A percentile compares a stretch with the other conserved stretches of the same genome.
Conservation (phyloP, 2,113 vertebrate genomes). For the Charadrius vociferus region DNA sequence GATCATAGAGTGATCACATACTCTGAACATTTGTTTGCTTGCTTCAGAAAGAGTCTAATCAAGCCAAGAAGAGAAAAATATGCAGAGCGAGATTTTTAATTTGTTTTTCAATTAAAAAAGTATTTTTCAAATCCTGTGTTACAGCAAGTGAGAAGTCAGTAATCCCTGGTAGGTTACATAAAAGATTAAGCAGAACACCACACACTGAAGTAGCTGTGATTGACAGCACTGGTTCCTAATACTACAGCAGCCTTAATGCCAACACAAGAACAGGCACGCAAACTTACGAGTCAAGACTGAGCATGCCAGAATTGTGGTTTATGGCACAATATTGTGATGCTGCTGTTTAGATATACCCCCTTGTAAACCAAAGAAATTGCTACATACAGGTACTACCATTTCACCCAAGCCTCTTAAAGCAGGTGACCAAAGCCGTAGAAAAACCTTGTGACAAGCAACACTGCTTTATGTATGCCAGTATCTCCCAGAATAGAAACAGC, state of each 20-base stretch:
- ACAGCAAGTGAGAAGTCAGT: not conserved
- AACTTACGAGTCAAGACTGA: not conserved
- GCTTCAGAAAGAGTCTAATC: not conserved
- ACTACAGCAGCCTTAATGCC: not conserved
- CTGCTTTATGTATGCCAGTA: not conserved
- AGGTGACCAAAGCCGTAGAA: not conserved
- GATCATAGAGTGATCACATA: not conserved
- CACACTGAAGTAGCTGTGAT: not conserved
- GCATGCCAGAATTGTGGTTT: not conserved
- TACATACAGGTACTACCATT: not conserved
- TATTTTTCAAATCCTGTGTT: not conserved
- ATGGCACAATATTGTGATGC: not conserved
- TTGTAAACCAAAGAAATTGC: not conserved
- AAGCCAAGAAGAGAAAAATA: not conserved
- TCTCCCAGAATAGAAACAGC: slow-evolving; percentile 9
- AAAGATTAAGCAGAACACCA: slow-evolving; percentile 35
- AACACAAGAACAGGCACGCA: fast-evolving
- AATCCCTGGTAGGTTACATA: slow-evolving; percentile 37
- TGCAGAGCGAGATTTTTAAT: fast-evolving
- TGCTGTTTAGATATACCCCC: not conserved
- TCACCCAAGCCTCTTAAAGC: not conserved
- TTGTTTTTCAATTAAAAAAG: not conserved
- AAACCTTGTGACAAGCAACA: not conserved
- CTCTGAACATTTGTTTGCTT: not conserved
- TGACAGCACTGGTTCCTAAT: not conserved